Percentiles rank a stretch among this genome's conserved stretches.
Evolutionary conservation across 2,888 invertebrate genomes (phyloP).

Genomic region (Philereme transversata): DNA sequence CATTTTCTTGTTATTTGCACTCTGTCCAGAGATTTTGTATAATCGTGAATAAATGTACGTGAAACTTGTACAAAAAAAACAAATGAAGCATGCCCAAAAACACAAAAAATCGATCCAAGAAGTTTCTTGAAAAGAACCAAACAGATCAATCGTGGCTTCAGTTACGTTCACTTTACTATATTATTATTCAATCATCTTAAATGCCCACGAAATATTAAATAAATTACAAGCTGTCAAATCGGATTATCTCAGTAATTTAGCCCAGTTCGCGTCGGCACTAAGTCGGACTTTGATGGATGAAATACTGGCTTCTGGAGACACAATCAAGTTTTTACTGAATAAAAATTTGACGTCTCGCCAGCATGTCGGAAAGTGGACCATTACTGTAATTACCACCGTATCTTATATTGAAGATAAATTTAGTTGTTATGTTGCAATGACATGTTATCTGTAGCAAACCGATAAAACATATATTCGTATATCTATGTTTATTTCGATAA

Average conservation of each 20-base stretch:
- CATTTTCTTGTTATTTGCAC: too few species aligned
- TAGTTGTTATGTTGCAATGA: not conserved
- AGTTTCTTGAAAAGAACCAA: too few species aligned
- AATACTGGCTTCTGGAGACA: conserved; percentile 14
- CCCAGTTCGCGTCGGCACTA: conserved; percentile 14
- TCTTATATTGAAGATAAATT: not conserved
- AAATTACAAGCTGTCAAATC: conserved; percentile 27
- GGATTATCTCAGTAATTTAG: conserved; percentile 21
- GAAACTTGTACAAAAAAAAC: too few species aligned
- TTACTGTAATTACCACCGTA: not conserved
- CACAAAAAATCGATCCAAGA: too few species aligned
- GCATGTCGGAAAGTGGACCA: conserved; percentile 2
- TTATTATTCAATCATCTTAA: conserved; percentile 50
- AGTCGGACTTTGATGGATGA: conserved; percentile 26
- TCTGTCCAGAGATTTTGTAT: too few species aligned
- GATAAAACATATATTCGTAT: too few species aligned
- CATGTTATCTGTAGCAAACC: too few species aligned
- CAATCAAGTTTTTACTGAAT: conserved; percentile 21
- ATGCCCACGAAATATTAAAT: conserved; percentile 13
- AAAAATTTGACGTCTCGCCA: conserved; percentile 3
- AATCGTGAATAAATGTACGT: too few species aligned
- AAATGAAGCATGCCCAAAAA: too few species aligned
- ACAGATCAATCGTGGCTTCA: too few species aligned
- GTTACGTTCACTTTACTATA: not conserved
- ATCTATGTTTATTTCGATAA: too few species aligned